Evolutionary conservation across 2,888 invertebrate species (phyloP).

Genomic region (Nomada flava): DNA sequence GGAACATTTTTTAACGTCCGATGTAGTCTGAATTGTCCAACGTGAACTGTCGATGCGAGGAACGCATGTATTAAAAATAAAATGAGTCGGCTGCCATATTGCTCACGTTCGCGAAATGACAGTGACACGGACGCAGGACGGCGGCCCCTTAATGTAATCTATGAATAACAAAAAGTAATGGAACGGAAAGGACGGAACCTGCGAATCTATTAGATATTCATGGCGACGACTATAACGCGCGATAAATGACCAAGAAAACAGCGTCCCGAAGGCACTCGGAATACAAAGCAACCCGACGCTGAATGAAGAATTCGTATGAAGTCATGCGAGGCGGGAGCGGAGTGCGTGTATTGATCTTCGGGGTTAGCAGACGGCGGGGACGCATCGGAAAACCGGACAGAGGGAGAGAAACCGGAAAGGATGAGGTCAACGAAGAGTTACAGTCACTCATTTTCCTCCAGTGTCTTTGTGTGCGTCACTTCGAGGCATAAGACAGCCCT

Average conservation of each 20-base stretch:
- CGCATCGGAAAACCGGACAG: constrained; percentile 46
- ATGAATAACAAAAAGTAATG: constrained; percentile 44
- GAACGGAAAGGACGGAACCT: constrained; percentile 26
- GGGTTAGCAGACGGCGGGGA: constrained; percentile 51
- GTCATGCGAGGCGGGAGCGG: constrained; percentile 53
- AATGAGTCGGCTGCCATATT: neutral
- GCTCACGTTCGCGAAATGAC: constrained; percentile 7
- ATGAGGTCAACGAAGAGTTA: constrained; percentile 58
- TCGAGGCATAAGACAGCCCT: constrained; percentile 20
- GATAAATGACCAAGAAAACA: constrained; percentile 58
- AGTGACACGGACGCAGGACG: neutral
- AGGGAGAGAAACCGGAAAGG: constrained; percentile 44
- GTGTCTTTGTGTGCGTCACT: constrained; percentile 15
- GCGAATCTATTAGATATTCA: constrained; percentile 55
- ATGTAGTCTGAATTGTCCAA: too few relatives aligned
- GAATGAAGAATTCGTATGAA: constrained; percentile 60
- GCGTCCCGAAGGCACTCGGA: constrained; percentile 37
- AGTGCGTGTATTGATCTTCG: constrained; percentile 77
- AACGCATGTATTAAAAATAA: neutral
- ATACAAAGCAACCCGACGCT: constrained; percentile 51
- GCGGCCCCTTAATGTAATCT: constrained; percentile 21
- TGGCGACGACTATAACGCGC: constrained; percentile 54
- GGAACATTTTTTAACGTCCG: neutral
- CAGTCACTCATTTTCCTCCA: constrained; percentile 50
- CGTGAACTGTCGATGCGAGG: too few relatives aligned